Conservation (phyloP, 2,797 vertebrate species). For the Gymnocypris eckloni region DNA sequence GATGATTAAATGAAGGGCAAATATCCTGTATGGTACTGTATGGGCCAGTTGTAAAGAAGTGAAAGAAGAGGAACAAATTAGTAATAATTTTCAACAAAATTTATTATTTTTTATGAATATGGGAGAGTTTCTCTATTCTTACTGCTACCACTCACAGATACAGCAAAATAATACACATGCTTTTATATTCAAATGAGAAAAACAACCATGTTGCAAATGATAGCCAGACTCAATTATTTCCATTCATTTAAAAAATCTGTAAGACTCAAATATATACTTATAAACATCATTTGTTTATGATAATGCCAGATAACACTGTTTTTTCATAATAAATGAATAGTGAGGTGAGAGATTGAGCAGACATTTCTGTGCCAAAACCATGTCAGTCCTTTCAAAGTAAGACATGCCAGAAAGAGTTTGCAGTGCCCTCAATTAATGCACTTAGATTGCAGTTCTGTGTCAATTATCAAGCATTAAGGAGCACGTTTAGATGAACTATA, state of each 20-base stretch:
- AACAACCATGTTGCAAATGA: conserved; percentile 44
- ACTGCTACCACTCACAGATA: conserved; percentile 49
- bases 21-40: conserved; percentile 1
- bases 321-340: not conserved
- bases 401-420: not conserved
- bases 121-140: conserved; percentile 58
- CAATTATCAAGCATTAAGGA: conserved; percentile 46
- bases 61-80: conserved; percentile 15
- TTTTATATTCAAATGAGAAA: conserved; percentile 65
- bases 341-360: not conserved
- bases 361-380: conserved; percentile 1
- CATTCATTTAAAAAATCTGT: conserved; percentile 12
- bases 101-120: conserved; percentile 60
- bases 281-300: not conserved
- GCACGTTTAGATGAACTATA: conserved; percentile 43
- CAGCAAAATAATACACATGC: conserved; percentile 57
- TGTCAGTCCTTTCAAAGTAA: conserved; percentile 11
- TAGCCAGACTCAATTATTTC: conserved; percentile 19
- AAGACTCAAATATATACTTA: not conserved
- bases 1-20: not conserved
- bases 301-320: conserved; percentile 12
- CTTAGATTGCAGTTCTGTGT: conserved; percentile 35
- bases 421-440: conserved; percentile 11
- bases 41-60: conserved; percentile 17
- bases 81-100: conserved; percentile 48